A percentile compares a stretch with the other conserved stretches of the same genome.
Conservation (phyloP, 92 coral and sea anemone species). For the Zoanthus sansibaricus region DNA sequence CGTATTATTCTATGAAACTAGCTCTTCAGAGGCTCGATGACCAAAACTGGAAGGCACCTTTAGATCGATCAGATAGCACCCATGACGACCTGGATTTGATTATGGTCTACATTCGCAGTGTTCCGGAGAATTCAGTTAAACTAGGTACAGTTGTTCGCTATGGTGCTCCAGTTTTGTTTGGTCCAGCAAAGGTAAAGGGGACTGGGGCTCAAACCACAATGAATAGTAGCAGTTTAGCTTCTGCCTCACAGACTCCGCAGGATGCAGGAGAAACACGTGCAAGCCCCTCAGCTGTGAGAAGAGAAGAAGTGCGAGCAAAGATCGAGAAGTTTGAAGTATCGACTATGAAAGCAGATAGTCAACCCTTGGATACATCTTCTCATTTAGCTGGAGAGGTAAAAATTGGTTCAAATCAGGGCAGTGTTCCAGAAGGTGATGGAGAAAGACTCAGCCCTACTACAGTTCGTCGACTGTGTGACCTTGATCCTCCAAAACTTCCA, state of each 20-base stretch:
- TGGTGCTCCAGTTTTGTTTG: slow-evolving; percentile 73
- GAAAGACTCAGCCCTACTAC: slow-evolving; percentile 86
- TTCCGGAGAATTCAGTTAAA: slow-evolving; percentile 83
- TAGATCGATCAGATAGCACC: slow-evolving; percentile 65
- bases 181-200: slow-evolving; percentile 24
- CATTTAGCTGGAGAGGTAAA: slow-evolving; percentile 67
- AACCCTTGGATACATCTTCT: slow-evolving; percentile 50
- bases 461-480: slow-evolving; percentile 88
- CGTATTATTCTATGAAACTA: slow-evolving; percentile 89
- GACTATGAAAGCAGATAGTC: slow-evolving; percentile 61
- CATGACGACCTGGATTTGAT: slow-evolving; percentile 93
- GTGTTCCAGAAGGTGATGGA: slow-evolving; percentile 53
- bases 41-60: slow-evolving; percentile 82
- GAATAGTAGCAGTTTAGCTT: neutral
- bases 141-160: slow-evolving; percentile 81
- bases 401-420: slow-evolving; percentile 71
- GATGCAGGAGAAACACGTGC: slow-evolving; percentile 5
- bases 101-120: slow-evolving; percentile 82
- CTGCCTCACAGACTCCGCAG: neutral
- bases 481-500: slow-evolving; percentile 74
- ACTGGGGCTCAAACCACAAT: neutral
- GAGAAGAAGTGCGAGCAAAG: slow-evolving; percentile 53
- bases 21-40: slow-evolving; percentile 93
- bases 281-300: slow-evolving; percentile 36
- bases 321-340: slow-evolving; percentile 65